Conservation (phyloP, 2,888 invertebrate genomes). For the Caenorhabditis sulstoni region DNA sequence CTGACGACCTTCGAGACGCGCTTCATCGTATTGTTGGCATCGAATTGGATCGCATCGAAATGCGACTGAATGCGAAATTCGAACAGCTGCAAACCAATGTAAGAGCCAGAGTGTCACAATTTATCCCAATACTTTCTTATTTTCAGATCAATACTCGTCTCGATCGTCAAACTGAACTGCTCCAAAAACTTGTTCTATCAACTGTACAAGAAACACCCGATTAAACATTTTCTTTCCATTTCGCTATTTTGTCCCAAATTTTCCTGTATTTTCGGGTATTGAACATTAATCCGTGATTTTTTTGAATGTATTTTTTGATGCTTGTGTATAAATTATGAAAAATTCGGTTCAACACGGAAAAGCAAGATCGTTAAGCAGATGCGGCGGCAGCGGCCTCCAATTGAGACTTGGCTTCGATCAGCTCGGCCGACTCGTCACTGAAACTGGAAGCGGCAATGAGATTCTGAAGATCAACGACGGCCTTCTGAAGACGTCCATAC, state of each 20-base stretch:
- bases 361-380: slow-evolving; percentile 22
- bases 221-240: background rate
- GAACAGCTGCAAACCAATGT: slow-evolving; percentile 29
- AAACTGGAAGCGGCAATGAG: slow-evolving; percentile 16
- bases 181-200: slow-evolving; percentile 16
- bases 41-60: slow-evolving; percentile 64
- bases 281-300: background rate
- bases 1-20: slow-evolving; percentile 36
- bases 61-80: slow-evolving; percentile 49
- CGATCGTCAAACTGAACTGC: slow-evolving; percentile 16
- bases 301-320: background rate
- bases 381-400: slow-evolving; percentile 20
- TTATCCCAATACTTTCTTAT: background rate
- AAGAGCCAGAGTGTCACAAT: background rate
- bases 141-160: slow-evolving; percentile 25
- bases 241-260: background rate
- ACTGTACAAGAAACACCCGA: too few relatives aligned
- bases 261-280: background rate
- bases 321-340: background rate
- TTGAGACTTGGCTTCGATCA: slow-evolving; percentile 38
- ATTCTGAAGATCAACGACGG: slow-evolving; percentile 38
- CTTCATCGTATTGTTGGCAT: slow-evolving; percentile 63
- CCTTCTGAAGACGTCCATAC: slow-evolving; percentile 47
- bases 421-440: slow-evolving; percentile 33
- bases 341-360: background rate